Evolutionary conservation across 1,140 invertebrate genomes (phyloP), one percentile per base, ranked within the genome.

Genomic region (honey bee (Apis mellifera)): DNA sequence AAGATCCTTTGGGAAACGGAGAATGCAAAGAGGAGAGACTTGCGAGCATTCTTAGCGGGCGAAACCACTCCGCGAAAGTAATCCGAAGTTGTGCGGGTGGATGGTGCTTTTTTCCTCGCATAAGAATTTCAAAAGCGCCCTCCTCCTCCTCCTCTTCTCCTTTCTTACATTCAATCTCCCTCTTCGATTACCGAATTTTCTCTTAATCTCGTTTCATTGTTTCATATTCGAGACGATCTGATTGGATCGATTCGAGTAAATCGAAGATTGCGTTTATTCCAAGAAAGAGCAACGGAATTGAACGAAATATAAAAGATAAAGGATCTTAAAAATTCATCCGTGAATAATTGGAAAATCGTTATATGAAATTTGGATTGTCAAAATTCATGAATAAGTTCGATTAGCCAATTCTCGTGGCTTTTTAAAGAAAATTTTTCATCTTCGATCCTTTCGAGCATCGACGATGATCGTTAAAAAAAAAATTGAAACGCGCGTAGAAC

Each of bases 1-100:
- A 2, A 32, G 8, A 55, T 64, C 77, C 77, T 71, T 70, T 71
- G 57, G 69, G 68, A 72, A 54, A 71, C 26, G 23, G 32, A 57
- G 32, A 32, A 79, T 72, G 78, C 69, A 64, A 72, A 79, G 59
- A 79, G 50, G 69, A 64, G 68, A 21, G 64, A 79, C 57, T 69
- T 17, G 54, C 9, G 69, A 54, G 77, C 23, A 52, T 78, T 60
- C 76, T 68, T 15, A 26, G 32, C 0, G 2, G 21, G 48, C 64
- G 32, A 17, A 48, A 42, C 32, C 48, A 48, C 23, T 68, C 60
- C 68, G n/a, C 42, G 66, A 71, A 32, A 71, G 66, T 62, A 79
- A 79, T 79, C 77, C 26, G 13, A 32, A 42, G 65, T 78, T 78
- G 59, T 69, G 75, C n/a, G n/a, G 21, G 50, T 15, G 15, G 15